Base-by-base conservation (phyloP, 2,797 vertebrate genomes). In the Sebastes minor region DNA sequence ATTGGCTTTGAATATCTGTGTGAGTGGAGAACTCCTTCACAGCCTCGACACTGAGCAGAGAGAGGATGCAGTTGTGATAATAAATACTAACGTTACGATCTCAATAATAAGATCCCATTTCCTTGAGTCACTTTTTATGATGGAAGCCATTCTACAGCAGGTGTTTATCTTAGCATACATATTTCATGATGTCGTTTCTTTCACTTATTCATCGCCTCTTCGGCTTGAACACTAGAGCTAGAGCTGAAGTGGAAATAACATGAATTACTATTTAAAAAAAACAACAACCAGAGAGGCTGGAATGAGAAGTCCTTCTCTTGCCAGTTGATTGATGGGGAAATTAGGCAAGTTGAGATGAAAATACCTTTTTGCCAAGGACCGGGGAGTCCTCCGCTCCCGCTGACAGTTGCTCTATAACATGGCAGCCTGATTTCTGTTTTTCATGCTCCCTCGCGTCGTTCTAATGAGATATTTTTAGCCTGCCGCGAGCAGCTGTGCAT, bases 391-490 rank as follows among this genome's bases (percentile, higher is more conserved):
- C 74, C 52, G 2, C 75, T 74, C 74, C 73, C 13, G 16, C 86
- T 82, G 80, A 77, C 84, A 86, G 79, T 56, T 70, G 85, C 81
- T 83, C 76, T 70, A 49, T 78, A 82, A 81, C 83, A 81, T 10
- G 65, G 80, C 82, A 86, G 86, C 74, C 86, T 82, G 78, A 86
- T 88, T 90, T 79, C 67, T 72, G 83, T 53, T 74, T 78, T 88
- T 88, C 81, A 87, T 78, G 78, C 83, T 87, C 80, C 55, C 81
- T 69, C 20, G 82, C 30, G 11, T 60, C 56, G 28, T 4, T 56
- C 74, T 86, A 86, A 88, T 66, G 46, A 88, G 83, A 71, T 95
- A 93, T 95, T 91, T 93, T 93, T 93, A 94, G 89, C 81, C 74
- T 32, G 63, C 69, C 57, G 11, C 5, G 11, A 86, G 82, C 89